Evolutionary conservation across 2,113 vertebrate genomes (phyloP), one percentile per base, ranked within the genome.

Genomic region (Fulica atra): DNA sequence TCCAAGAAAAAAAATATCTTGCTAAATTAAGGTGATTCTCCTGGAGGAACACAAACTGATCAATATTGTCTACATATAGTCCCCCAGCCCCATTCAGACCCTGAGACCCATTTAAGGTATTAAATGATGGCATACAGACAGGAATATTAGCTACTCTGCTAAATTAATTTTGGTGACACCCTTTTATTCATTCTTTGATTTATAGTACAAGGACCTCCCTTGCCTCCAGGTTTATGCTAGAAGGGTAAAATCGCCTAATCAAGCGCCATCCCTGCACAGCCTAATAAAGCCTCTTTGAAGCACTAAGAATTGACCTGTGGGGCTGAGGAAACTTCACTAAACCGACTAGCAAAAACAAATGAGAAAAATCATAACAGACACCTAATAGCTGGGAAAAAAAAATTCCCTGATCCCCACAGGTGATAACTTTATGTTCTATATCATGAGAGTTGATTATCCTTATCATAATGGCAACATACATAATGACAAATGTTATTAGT

Each of bases 401-500:
- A 46, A 48, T 4, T 53, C 10, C 7, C 38, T 56, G 8, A 17
- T 91, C 61, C 46, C 72, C 82, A 86, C 5, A 92, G 93, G 48
- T 76, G 82, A 78, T 88, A 92, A 78, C 71, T 95, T 90, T 57
- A 88, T 94, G 60, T 29, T 71, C 51, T 71, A 11, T 65, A 93
- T 51, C 46, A 64, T 84, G 33, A 86, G 35, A 93, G 44, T 88
- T 94, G 88, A 96, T 96, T 81, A 94, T 92, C 86, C 88, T 92
- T 95, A 90, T 71, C 88, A 44, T 93, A 96, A 94, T 60, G 28
- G 86, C 65, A 94, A 88, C 76, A 46, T 50, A 56, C 42, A 88
- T 90, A 92, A 96, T 77, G 86, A 92, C 36, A 61, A 96, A 86
- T 71, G 42, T 72, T 94, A 95, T 88, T 84, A 94, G 57, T 24